phyloP scores from a whole-genome alignment of 2,888 invertebrate species.

The Drosophila sordidapex region DNA sequence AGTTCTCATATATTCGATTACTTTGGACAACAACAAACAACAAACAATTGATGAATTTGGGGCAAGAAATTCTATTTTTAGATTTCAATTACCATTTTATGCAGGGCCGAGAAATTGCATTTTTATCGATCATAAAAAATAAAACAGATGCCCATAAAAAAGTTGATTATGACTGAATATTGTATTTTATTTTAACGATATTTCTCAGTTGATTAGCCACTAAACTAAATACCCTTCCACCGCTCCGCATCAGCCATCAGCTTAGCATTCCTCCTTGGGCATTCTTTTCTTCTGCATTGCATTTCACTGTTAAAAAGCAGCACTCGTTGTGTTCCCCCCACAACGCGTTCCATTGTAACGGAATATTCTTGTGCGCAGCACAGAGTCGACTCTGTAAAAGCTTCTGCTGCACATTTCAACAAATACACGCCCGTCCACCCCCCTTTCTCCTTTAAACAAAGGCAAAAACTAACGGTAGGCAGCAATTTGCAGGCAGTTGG shows the following conservation, averaged over 20 bases:
- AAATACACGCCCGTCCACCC: slow-evolving; percentile 4
- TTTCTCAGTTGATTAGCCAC: slow-evolving; percentile 26
- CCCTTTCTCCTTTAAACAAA: slow-evolving; percentile 21
- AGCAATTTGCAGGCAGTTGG: slow-evolving; percentile 42
- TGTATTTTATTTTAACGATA: not conserved
- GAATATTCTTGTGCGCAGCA: slow-evolving; percentile 6
- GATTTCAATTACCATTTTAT: not conserved
- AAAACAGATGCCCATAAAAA: not conserved
- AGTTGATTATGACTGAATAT: not conserved
- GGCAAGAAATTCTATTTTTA: slow-evolving; percentile 1
- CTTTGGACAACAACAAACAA: not conserved
- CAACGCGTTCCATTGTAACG: slow-evolving; percentile 34
- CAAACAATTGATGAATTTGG: slow-evolving; percentile 8
- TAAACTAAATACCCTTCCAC: slow-evolving; percentile 1
- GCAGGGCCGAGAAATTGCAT: not conserved
- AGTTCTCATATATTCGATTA: slow-evolving; percentile 1
- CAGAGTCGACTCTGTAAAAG: slow-evolving; percentile 31
- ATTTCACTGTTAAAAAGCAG: slow-evolving; percentile 9
- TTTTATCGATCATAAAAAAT: not conserved
- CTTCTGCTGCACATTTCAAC: slow-evolving; percentile 48
- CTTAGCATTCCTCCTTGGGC: slow-evolving; percentile 14
- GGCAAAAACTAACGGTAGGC: slow-evolving; percentile 49
- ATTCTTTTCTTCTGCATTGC: slow-evolving; percentile 20
- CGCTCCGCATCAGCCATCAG: not conserved
- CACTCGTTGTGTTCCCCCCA: slow-evolving; percentile 7